Evolutionary conservation across 2,888 invertebrate species (phyloP).

Genomic region (Acanthosepion esculentum): DNA sequence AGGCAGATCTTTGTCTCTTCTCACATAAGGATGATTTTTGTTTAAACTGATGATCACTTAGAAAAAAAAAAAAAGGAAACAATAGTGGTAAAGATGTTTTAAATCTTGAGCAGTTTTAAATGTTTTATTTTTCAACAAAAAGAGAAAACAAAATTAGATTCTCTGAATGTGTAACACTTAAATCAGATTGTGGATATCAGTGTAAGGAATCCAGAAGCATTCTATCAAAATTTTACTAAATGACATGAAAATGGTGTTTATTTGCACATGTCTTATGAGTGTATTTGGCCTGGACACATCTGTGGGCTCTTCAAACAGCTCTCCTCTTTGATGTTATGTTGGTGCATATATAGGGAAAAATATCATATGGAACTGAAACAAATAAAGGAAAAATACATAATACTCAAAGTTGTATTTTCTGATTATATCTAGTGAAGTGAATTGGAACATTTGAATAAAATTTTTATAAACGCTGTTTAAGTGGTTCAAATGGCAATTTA

Average conservation of each 20-base stretch:
- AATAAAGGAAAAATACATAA: not conserved
- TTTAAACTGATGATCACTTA: too few species aligned
- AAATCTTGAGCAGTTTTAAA: too few species aligned
- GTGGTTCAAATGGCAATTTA: too few species aligned
- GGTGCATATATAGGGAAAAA: not conserved
- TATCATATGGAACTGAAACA: not conserved
- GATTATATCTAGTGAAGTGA: not conserved
- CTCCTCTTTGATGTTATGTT: not conserved
- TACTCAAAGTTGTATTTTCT: not conserved
- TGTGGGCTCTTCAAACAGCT: not conserved
- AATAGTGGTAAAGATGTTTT: too few species aligned
- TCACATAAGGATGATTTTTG: too few species aligned
- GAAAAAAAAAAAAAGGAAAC: too few species aligned
- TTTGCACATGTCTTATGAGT: not conserved
- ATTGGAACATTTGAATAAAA: not conserved
- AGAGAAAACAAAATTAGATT: too few species aligned
- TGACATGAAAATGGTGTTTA: not conserved
- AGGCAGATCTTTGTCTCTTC: too few species aligned
- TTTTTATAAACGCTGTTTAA: not conserved
- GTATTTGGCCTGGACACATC: not conserved
- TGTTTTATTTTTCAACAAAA: too few species aligned
- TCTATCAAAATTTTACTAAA: not conserved
- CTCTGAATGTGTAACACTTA: too few species aligned
- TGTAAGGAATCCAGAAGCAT: not conserved
- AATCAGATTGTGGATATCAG: too few species aligned